Base-by-base conservation (phyloP, 2,888 invertebrate species). In the Caenorhabditis sp. region DNA sequence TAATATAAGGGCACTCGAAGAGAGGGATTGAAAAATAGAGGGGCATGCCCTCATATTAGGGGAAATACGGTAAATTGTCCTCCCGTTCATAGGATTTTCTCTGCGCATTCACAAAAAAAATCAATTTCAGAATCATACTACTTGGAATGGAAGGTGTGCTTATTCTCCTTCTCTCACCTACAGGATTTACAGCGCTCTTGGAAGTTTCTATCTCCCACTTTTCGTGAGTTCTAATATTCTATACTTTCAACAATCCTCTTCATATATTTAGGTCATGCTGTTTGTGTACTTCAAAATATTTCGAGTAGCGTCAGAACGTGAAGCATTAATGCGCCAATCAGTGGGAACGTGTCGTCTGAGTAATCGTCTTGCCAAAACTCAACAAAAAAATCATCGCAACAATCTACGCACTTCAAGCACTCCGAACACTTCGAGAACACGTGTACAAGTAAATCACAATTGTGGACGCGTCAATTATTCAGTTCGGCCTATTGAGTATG, bases 171-270 rank as follows among this genome's bases (percentile, higher is more conserved):
- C 86, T 1, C 77, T 86, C 8, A 74, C 84, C n/a, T 88, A 88
- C 77, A 84, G 89, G 19, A 86, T 88, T 57, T 89, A 89, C 81
- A 88, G 89, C 14, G 89, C 90, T 5, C 78, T 89, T 27, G 90
- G 89, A 0, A 89, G 89, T 21, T 89, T 89, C 79, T 89, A 88
- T 77, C 82, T 89, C 27, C 89, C 89, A 1, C 77, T 88, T 54
- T 66, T 88, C 54, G 88, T 85, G 58, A 67, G 75, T 63, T 51
- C 43, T 50, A n/a, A n/a, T n/a, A n/a, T n/a, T n/a, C n/a, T 50
- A 5, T 10, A 21, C 21, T 6, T 61, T 50, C 27, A n/a, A 58
- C 68, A 14, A 4, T 50, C 4, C 14, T 23, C 5, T 19, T 21
- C n/a, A n/a, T n/a, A n/a, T n/a, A n/a, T 80, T 61, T 37, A 84